Evolutionary conservation across 1,140 invertebrate genomes (phyloP), one percentile per base, ranked within the genome.

Genomic region (Heliconius eleuchia): DNA sequence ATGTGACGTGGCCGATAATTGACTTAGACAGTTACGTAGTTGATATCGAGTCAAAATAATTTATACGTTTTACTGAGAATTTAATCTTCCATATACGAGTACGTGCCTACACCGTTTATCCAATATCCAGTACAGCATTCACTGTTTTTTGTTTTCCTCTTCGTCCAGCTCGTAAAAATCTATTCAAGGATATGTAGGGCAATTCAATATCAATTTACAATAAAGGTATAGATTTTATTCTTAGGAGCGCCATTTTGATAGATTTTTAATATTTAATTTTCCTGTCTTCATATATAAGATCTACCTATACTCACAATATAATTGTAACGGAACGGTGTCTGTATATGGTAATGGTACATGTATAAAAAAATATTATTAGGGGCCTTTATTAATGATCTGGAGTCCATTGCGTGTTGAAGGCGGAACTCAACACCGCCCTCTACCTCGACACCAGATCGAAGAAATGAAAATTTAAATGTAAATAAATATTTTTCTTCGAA

Each of bases 121-220:
- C 52, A 73, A 78, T 78, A 78, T 78, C 57, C 39, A n/a, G 34
- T 66, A 66, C 46, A 70, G 39, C 57, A 70, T 74, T 74, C 57
- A 37, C 34, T 79, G 23, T 74, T 74, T 78, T 74, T 79, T 74
- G 73, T 79, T 79, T 79, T 79, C 77, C 73, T 71, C 19, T 71
- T 55, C 19, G 39, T 60, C 27, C 77, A 23, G 27, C n/a, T 74
- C 73, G 72, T 79, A 74, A 79, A 73, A 60, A 71, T 74, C 73
- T 66, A 78, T 55, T 78, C 50, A 78, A 78, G 72, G 77, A 30
- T 73, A 78, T 78, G 77, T 74, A 55, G 71, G 77, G 57, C 76
- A 50, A 57, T 72, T 13, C 66, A 57, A 55, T 76, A 57, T n/a
- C 39, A 76, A 76, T 76, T 70, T 76, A 76, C 39, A 46, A 16